phyloP scores from a whole-genome alignment of 2,113 vertebrate species.

The Microcebus murinus region DNA sequence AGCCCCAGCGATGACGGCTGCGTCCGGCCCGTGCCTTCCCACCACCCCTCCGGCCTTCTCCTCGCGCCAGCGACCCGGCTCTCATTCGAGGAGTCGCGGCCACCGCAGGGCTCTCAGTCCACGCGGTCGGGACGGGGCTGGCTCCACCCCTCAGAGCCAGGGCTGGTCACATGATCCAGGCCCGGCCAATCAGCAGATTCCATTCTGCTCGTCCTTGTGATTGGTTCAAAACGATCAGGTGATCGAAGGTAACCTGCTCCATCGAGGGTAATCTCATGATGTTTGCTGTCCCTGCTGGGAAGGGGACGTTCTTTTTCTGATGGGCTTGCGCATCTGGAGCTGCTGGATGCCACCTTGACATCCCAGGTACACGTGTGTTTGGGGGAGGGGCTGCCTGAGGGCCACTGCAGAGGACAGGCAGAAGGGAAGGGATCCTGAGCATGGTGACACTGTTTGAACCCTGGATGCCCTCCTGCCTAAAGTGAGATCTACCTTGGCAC shows the following conservation, averaged over 20 bases:
- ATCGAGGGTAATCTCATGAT: background rate
- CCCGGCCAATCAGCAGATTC: background rate
- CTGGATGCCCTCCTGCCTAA: background rate
- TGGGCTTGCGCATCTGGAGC: background rate
- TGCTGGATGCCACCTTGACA: background rate
- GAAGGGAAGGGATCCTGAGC: background rate
- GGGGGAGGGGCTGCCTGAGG: background rate
- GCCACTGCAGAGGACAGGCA: background rate
- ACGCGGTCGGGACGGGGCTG: background rate
- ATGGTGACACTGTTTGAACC: background rate
- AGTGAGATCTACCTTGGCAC: background rate
- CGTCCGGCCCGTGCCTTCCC: background rate
- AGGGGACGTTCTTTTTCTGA: background rate
- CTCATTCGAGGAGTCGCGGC: background rate
- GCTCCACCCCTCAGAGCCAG: background rate
- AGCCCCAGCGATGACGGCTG: background rate
- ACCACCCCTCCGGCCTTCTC: background rate
- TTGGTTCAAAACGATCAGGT: background rate
- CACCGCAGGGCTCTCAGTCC: background rate
- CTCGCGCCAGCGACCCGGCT: background rate
- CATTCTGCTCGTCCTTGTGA: background rate
- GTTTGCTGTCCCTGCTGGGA: background rate
- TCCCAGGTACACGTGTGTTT: background rate
- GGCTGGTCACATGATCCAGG: background rate
- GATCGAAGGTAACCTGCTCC: background rate